Percentiles rank a stretch among this genome's conserved stretches.
phyloP scores from a whole-genome alignment of 2,797 vertebrate species.

The Clamator glandarius region DNA sequence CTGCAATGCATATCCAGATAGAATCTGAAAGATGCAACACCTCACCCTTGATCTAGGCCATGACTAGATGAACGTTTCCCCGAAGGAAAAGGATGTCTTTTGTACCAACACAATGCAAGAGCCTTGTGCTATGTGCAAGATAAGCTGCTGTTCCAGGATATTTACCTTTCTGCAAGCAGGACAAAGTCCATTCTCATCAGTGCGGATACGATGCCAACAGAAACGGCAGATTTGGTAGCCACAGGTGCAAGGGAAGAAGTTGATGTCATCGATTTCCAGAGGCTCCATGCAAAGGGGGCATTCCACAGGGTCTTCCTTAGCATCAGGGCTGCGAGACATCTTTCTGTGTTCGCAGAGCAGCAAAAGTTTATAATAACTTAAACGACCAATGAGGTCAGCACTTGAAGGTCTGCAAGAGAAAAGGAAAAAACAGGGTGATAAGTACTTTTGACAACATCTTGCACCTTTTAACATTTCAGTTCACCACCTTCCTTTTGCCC shows the following conservation, averaged over 20 bases:
- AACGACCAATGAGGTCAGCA: slow-evolving; percentile 73
- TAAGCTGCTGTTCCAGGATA: slow-evolving; percentile 24
- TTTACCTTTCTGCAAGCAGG: slow-evolving; percentile 99
- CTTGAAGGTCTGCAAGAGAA: slow-evolving; percentile 72
- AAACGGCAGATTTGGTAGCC: slow-evolving; percentile 99
- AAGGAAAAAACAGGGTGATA: neutral
- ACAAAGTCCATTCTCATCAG: slow-evolving; percentile 99
- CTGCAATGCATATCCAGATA: neutral
- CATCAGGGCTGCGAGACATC: slow-evolving; percentile 99
- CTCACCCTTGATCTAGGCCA: slow-evolving; percentile 9
- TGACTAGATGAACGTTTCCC: neutral
- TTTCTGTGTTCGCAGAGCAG: slow-evolving; percentile 78
- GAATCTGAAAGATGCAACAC: neutral
- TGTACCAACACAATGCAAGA: slow-evolving; percentile 18
- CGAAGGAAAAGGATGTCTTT: neutral
- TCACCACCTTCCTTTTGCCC: neutral
- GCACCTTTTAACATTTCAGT: neutral
- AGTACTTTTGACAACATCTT: neutral
- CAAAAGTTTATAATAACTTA: slow-evolving; percentile 86
- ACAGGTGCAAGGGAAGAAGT: slow-evolving; percentile 99
- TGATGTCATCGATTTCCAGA: slow-evolving; percentile 98
- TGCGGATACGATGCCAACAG: slow-evolving; percentile 99
- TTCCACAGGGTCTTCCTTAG: slow-evolving; percentile 99
- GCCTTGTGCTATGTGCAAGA: neutral
- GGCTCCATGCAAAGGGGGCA: slow-evolving; percentile 99